phyloP scores from a whole-genome alignment of 2,113 vertebrate genomes.

The Rhegmatorhina hoffmannsi region DNA sequence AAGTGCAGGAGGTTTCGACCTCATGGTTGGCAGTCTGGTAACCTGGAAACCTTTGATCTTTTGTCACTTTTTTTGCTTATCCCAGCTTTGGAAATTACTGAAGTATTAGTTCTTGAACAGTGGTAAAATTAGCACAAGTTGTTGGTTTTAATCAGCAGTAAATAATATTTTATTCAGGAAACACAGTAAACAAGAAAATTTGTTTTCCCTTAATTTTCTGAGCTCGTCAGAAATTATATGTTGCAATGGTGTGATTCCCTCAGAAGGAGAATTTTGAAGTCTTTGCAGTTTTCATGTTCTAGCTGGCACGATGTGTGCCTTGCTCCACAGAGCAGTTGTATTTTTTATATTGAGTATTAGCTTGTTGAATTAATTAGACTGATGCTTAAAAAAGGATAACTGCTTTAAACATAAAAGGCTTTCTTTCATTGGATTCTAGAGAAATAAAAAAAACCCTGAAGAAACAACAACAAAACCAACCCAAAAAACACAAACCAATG shows the following conservation, averaged over 20 bases:
- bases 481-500: neutral
- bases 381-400: neutral
- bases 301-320: neutral
- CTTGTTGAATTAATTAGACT: neutral
- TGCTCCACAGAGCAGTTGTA: neutral
- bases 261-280: neutral
- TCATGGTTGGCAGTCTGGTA: neutral
- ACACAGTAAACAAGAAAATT: neutral
- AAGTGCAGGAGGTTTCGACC: neutral
- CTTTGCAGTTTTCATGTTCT: neutral
- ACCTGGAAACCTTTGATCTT: neutral
- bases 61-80: neutral
- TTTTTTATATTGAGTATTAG: neutral
- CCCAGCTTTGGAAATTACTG: neutral
- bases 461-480: neutral
- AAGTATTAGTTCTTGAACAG: neutral
- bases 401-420: neutral
- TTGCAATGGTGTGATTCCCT: neutral
- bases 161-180: neutral
- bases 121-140: neutral
- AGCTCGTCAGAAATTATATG: neutral
- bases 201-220: neutral
- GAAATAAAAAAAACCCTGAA: neutral
- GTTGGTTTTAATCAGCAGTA: neutral
- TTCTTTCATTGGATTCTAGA: neutral